Percentiles rank a stretch among this genome's conserved stretches.
phyloP scores from a whole-genome alignment of 2,113 vertebrate species.

The Amblyornis subalaris region DNA sequence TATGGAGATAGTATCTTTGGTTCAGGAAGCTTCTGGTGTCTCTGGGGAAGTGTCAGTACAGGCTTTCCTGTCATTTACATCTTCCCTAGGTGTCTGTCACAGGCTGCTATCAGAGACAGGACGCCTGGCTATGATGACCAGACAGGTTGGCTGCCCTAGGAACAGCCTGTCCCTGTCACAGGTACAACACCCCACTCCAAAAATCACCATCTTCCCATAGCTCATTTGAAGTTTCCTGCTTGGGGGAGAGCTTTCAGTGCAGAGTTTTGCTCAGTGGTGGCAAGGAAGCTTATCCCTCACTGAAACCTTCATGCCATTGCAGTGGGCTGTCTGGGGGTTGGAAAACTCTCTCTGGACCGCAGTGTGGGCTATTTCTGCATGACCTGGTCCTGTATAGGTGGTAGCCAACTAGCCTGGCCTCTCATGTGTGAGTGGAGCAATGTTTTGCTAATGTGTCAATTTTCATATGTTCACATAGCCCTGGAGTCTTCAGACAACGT shows the following conservation, averaged over 20 bases:
- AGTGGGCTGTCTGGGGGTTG: background rate
- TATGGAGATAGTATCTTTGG: background rate
- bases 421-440: background rate
- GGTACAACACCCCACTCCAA: background rate
- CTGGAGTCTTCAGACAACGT: background rate
- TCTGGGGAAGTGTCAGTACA: constrained; percentile 23
- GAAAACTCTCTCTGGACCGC: background rate
- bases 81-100: background rate
- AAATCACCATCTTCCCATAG: background rate
- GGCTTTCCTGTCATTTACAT: constrained; percentile 31
- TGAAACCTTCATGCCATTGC: background rate
- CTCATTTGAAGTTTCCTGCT: background rate
- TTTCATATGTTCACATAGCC: background rate
- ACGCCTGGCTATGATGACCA: background rate
- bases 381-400: background rate
- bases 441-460: background rate
- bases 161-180: background rate
- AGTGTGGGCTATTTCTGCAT: background rate
- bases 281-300: background rate
- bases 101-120: background rate
- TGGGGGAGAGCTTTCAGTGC: background rate
- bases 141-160: background rate
- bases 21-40: constrained; percentile 32
- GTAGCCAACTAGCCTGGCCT: background rate
- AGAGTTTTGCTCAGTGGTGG: background rate